Base-by-base conservation (phyloP, 1,140 invertebrate species). In the Formica exsecta region DNA sequence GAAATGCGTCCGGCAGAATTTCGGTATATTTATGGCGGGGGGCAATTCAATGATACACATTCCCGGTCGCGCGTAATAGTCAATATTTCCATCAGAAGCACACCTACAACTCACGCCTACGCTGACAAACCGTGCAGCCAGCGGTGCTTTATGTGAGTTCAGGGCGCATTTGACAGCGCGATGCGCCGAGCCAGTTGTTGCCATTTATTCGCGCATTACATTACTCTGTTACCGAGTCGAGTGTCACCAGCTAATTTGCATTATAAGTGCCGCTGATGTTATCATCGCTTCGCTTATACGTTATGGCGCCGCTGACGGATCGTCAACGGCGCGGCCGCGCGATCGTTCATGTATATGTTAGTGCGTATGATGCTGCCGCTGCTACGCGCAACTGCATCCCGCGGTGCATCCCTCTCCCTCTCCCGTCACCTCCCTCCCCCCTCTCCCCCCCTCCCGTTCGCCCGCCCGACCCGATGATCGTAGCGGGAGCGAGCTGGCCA, bases 21-120 rank as follows among this genome's bases (percentile, higher is more conserved):
- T 93, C 89, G 92, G 93, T 93, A 95, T 95, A 95, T 95, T 95
- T 95, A 95, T 94, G 93, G 92, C 85, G 91, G 71, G 79, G 92
- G 73, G 93, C 94, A 92, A 95, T 95, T 94, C 94, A 95, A 95
- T 95, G 94, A 95, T 95, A 94, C 93, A 94, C 93, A 94, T 94
- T 93, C 94, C 93, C 93, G 94, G 92, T 95, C 92, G 93, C 92
- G 93, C 94, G 94, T 95, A 94, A 95, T 94, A 95, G 95, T 95
- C 95, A 95, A 95, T 95, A 95, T 95, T 95, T 95, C 95, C 94
- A 95, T 95, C 95, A 95, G 93, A 95, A 95, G 93, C 95, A 95
- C 93, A 93, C 93, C 93, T 93, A 94, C 94, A 94, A 94, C 92
- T 95, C 94, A 95, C 94, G 94, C 94, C 94, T 93, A 94, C 94